Percentiles rank a stretch among this genome's conserved stretches.
Conservation (phyloP, 2,888 invertebrate genomes). For the Acanthosepion lycidas region DNA sequence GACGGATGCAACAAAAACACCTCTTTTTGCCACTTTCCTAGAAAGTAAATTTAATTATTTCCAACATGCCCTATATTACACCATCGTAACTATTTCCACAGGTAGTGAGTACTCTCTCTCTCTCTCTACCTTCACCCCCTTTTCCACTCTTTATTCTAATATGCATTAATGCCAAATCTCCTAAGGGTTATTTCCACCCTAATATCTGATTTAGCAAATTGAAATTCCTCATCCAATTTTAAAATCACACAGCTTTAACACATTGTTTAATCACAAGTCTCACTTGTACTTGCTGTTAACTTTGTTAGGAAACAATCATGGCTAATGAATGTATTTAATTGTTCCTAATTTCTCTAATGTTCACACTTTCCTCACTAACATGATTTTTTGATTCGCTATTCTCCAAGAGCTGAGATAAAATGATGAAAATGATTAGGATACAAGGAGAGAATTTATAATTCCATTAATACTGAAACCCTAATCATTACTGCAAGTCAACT, state of each 20-base stretch:
- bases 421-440: conserved; percentile 33
- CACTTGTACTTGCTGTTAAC: not conserved
- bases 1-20: not conserved
- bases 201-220: conserved; percentile 33
- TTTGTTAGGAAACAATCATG: conserved; percentile 13
- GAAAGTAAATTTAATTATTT: not conserved
- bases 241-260: conserved; percentile 33
- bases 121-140: not conserved
- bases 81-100: conserved; percentile 33
- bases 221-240: conserved; percentile 33
- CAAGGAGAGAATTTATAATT: conserved; percentile 22
- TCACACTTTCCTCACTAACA: conserved; percentile 13
- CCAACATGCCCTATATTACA: not conserved
- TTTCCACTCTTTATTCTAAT: not conserved
- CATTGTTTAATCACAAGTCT: conserved; percentile 33
- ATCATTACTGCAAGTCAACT: conserved; percentile 8
- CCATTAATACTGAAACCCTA: not conserved
- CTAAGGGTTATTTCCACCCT: conserved; percentile 33
- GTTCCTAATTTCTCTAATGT: not conserved
- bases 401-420: not conserved
- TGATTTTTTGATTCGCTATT: conserved; percentile 6
- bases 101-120: not conserved
- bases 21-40: not conserved
- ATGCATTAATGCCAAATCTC: conserved; percentile 33
- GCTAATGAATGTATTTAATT: conserved; percentile 33